These are phyloP conservation scores for Agrochola lychnidis DNA, from an alignment of 2,888 invertebrate genomes.

Conservation along the genomic window DNA sequence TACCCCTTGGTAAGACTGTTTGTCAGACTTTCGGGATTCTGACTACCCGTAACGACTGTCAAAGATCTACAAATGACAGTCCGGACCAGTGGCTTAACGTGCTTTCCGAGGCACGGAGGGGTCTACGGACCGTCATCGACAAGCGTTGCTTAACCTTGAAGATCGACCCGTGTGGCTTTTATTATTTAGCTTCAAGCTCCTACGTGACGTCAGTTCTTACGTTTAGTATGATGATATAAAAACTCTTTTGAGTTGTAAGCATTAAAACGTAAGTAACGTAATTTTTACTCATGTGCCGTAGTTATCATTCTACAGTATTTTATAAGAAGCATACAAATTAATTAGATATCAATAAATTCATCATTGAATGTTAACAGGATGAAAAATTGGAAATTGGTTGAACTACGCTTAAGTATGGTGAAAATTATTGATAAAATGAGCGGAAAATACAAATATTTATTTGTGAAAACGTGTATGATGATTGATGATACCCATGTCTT, in stretches of 20 bases:
- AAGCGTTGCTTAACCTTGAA: no score
- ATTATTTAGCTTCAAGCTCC: no score
- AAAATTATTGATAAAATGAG: not conserved
- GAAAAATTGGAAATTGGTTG: not conserved
- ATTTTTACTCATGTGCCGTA: no score
- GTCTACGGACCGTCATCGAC: no score
- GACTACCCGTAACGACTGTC: no score
- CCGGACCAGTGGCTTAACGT: no score
- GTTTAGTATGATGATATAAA: not conserved
- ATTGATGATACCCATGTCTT: not conserved
- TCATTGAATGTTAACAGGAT: not conserved
- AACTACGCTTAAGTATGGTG: not conserved
- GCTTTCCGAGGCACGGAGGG: no score
- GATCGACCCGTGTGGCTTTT: no score
- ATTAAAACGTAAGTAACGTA: conserved; percentile 12
- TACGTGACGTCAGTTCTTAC: no score
- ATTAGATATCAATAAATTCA: not conserved
- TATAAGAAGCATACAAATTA: not conserved
- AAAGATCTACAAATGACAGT: no score
- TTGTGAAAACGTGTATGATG: not conserved
- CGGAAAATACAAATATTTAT: not conserved
- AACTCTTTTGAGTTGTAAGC: not conserved
- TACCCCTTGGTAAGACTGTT: no score
- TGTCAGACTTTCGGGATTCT: no score
- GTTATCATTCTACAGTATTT: not conserved